Conservation (phyloP, 2,888 invertebrate species). For the Hanleya hanleyi region DNA sequence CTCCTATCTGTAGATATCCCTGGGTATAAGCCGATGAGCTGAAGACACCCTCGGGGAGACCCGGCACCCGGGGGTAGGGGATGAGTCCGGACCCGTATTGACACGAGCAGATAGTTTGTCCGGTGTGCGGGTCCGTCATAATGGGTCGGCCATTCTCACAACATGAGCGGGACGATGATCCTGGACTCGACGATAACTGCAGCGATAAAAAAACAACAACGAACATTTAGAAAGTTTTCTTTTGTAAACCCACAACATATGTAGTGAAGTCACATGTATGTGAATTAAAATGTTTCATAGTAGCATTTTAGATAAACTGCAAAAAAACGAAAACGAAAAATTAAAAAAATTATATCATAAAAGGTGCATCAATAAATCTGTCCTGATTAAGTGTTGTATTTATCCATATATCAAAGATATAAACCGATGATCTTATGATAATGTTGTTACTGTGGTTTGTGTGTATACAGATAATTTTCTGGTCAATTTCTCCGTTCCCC, state of each 20-base stretch:
- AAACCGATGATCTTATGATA: neutral
- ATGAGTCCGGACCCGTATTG: conserved; percentile 83
- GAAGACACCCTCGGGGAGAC: conserved; percentile 72
- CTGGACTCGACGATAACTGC: neutral
- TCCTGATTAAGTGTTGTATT: no score
- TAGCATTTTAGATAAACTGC: no score
- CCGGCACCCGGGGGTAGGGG: conserved; percentile 79
- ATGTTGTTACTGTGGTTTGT: neutral
- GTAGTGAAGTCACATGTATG: no score
- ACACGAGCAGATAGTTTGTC: conserved; percentile 67
- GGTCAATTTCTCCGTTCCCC: neutral
- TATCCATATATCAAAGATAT: no score
- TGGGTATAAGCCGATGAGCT: conserved; percentile 45
- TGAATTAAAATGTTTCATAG: no score
- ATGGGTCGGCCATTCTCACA: conserved; percentile 86
- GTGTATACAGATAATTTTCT: neutral
- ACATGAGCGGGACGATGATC: conserved; percentile 74
- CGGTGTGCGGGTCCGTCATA: conserved; percentile 43
- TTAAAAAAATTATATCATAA: no score
- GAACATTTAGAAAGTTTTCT: no score
- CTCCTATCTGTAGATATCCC: conserved; percentile 49
- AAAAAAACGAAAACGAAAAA: no score
- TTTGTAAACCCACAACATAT: no score
- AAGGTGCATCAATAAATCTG: no score
- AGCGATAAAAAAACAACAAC: neutral